These are phyloP conservation scores for Ormia ochracea DNA, from an alignment of 2,888 invertebrate genomes.

Conservation along the genomic window DNA sequence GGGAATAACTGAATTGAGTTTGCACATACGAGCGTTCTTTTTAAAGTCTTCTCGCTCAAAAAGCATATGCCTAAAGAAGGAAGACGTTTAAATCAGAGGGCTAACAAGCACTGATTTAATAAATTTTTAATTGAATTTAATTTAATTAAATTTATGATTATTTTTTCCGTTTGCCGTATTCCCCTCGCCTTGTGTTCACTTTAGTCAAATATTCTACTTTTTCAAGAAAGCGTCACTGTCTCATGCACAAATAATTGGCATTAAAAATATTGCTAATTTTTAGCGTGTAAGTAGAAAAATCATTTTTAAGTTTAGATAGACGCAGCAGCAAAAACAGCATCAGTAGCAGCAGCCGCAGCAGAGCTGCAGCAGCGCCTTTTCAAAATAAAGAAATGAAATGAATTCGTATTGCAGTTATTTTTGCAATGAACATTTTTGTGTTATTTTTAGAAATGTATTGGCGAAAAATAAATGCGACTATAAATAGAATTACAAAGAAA, in stretches of 20 bases:
- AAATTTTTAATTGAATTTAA: no score
- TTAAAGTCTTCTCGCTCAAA: no score
- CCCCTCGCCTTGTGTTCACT: no score
- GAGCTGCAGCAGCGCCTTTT: no score
- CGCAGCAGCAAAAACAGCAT: not conserved
- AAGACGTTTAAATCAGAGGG: no score
- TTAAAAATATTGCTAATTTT: slow-evolving; percentile 27
- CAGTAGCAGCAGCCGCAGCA: not conserved
- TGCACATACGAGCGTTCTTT: no score
- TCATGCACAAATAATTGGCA: slow-evolving; percentile 7
- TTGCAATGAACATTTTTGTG: not conserved
- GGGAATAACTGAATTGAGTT: no score
- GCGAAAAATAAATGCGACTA: slow-evolving; percentile 10
- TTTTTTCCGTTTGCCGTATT: no score
- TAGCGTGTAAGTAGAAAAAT: slow-evolving; percentile 29
- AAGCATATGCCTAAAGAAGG: no score
- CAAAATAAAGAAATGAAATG: not conserved
- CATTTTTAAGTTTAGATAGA: slow-evolving; percentile 35
- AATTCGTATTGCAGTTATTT: slow-evolving; percentile 30
- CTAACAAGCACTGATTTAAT: no score
- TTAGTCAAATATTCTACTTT: not conserved
- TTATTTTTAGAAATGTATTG: slow-evolving; percentile 30
- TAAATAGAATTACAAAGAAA: slow-evolving; percentile 2
- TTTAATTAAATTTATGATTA: no score
- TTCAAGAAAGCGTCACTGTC: not conserved